Conservation (phyloP, 2,888 invertebrate genomes). For the Hemistola chrysoprasaria region DNA sequence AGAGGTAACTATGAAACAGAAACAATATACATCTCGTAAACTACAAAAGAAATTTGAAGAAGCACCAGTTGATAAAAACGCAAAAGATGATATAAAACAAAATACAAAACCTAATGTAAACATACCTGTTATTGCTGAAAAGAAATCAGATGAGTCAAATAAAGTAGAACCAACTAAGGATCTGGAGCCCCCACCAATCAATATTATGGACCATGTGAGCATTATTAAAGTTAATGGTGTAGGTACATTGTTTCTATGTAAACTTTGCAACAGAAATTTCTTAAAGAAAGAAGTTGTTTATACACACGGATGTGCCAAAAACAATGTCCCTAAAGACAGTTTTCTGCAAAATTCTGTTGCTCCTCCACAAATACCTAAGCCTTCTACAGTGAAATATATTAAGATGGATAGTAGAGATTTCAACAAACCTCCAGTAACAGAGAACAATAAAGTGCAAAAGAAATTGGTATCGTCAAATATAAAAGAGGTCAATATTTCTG, state of each 20-base stretch:
- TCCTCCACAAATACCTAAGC: constrained; percentile 54
- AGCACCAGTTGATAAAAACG: constrained; percentile 7
- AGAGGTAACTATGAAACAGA: constrained; percentile 11
- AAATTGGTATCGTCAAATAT: constrained; percentile 3
- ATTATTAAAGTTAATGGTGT: constrained; percentile 74
- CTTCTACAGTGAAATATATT: constrained; percentile 67
- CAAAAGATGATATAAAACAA: constrained; percentile 5
- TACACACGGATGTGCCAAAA: constrained; percentile 70
- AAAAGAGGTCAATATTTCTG: constrained; percentile 23
- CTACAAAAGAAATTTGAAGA: constrained; percentile 18
- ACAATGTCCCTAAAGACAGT: constrained; percentile 54
- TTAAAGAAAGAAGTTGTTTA: constrained; percentile 65
- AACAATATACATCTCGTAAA: constrained; percentile 11
- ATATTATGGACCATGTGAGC: constrained; percentile 72
- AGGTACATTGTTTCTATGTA: constrained; percentile 72
- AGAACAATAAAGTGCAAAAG: constrained; percentile 28
- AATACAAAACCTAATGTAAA: constrained; percentile 4
- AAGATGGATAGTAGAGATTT: constrained; percentile 44
- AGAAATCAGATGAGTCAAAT: constrained; percentile 18
- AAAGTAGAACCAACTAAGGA: constrained; percentile 31
- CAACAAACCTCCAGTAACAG: constrained; percentile 35
- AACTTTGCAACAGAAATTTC: constrained; percentile 72
- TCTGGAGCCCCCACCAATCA: constrained; percentile 39
- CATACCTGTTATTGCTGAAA: constrained; percentile 8
- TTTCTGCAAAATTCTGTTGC: constrained; percentile 36